These are phyloP conservation scores for Nymphalis urticae DNA, from an alignment of 2,888 invertebrate genomes.

Conservation along the genomic window DNA sequence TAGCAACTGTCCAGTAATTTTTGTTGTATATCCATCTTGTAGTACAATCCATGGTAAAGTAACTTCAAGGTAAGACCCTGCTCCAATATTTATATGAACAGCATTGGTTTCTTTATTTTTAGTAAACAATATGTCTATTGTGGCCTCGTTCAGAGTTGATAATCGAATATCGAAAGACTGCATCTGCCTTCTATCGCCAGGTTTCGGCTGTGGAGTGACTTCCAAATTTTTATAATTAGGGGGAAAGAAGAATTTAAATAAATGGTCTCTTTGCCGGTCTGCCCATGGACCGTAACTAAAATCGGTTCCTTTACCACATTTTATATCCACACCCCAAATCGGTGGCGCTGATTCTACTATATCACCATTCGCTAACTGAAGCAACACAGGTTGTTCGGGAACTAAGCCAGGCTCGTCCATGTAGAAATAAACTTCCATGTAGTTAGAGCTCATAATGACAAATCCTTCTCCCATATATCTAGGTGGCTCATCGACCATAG, in stretches of 20 bases:
- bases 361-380: constrained; percentile 95
- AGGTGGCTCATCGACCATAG: constrained; percentile 96
- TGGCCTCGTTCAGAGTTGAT: constrained; percentile 94
- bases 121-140: constrained; percentile 97
- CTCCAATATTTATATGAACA: constrained; percentile 96
- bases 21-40: constrained; percentile 93
- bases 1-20: constrained; percentile 95
- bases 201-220: constrained; percentile 89
- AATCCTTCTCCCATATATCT: constrained; percentile 99
- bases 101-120: constrained; percentile 97
- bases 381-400: constrained; percentile 94
- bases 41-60: constrained; percentile 96
- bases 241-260: constrained; percentile 98
- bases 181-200: constrained; percentile 93
- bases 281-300: constrained; percentile 99
- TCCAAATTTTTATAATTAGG: constrained; percentile 90
- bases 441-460: constrained; percentile 97
- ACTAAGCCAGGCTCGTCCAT: constrained; percentile 98
- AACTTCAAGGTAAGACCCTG: constrained; percentile 98
- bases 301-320: constrained; percentile 96
- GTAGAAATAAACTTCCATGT: constrained; percentile 96
- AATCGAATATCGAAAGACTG: constrained; percentile 96
- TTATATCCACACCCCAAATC: constrained; percentile 97
- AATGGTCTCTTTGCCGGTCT: constrained; percentile 96
- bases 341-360: constrained; percentile 96